These are phyloP conservation scores for Acipenser oxyrinchus DNA, from an alignment of 2,797 vertebrate species.

Conservation along the genomic window DNA sequence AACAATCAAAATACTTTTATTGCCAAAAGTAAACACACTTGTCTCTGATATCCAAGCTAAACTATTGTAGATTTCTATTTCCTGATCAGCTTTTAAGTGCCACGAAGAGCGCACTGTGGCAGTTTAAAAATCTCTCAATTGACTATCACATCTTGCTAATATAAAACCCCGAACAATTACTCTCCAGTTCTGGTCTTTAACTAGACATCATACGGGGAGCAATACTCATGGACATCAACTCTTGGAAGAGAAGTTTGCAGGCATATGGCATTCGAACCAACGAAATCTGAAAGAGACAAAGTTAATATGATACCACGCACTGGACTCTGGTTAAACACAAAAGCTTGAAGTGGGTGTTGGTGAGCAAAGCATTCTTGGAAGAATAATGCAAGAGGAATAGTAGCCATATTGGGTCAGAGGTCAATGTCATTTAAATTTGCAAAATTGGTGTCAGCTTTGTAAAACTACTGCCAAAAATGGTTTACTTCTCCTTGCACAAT, in stretches of 20 bases:
- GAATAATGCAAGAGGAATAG: no score
- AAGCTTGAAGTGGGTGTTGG: no score
- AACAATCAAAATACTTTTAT: constrained; percentile 6
- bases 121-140: no score
- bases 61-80: neutral
- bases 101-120: neutral
- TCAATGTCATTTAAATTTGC: no score
- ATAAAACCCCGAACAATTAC: no score
- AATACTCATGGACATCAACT: constrained; percentile 98
- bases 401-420: no score
- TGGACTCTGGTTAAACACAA: no score
- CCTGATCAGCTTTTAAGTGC: neutral
- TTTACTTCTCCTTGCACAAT: no score
- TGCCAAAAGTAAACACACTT: neutral
- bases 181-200: constrained; percentile 25
- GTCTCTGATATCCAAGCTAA: neutral
- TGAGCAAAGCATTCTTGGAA: no score
- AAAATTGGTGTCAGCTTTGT: no score
- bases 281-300: constrained; percentile 71
- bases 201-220: constrained; percentile 96
- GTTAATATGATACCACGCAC: neutral
- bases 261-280: constrained; percentile 93
- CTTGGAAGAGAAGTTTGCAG: constrained; percentile 95
- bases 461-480: no score
- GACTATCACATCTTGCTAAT: neutral